Evolutionary conservation across 2,888 invertebrate species (phyloP).

Genomic region (Spilosoma lubricipeda): DNA sequence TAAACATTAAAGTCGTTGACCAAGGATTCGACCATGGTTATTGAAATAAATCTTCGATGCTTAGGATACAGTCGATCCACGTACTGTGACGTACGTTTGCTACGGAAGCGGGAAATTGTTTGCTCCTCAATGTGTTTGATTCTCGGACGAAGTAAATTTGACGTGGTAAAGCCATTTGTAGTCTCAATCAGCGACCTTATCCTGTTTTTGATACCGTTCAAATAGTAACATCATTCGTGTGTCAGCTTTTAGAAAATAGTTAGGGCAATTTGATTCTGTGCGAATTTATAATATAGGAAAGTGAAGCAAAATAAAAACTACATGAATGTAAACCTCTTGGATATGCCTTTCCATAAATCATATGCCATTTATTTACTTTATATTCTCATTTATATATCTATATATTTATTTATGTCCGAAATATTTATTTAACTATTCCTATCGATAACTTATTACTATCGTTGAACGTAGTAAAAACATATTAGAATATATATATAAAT

Average conservation of each 20-base stretch:
- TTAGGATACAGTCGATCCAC: conserved; percentile 32
- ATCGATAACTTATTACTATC: neutral
- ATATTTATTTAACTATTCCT: neutral
- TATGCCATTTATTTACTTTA: neutral
- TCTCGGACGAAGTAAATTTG: neutral
- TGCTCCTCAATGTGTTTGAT: neutral
- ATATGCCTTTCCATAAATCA: neutral
- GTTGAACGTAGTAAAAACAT: neutral
- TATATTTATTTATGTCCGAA: too few relatives aligned
- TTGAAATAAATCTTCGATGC: conserved; percentile 27
- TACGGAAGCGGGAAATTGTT: conserved; percentile 17
- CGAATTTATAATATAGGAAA: neutral
- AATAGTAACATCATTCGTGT: neutral
- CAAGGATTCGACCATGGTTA: conserved; percentile 18
- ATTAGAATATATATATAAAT: neutral
- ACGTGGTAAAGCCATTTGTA: neutral
- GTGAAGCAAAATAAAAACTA: neutral
- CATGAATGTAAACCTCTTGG: neutral
- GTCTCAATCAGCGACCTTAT: neutral
- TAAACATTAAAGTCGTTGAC: conserved; percentile 20
- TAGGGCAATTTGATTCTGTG: neutral
- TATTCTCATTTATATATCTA: too few relatives aligned
- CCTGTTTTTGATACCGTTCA: neutral
- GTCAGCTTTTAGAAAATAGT: neutral
- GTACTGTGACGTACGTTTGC: conserved; percentile 7